phyloP scores from a whole-genome alignment of 2,888 invertebrate genomes.

The Vandiemenella viatica region DNA sequence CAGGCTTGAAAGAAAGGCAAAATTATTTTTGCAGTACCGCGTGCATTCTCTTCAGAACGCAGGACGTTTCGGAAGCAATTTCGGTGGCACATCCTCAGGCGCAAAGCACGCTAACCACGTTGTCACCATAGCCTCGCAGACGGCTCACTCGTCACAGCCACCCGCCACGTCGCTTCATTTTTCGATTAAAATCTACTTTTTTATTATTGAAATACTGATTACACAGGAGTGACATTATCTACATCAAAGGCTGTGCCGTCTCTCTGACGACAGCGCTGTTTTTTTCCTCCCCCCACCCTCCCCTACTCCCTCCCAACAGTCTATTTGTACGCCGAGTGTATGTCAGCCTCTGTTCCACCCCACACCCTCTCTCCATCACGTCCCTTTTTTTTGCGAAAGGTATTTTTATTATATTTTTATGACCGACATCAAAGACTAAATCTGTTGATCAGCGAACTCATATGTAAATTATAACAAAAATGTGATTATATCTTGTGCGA shows the following conservation, averaged over 20 bases:
- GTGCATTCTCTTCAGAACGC: too few species aligned
- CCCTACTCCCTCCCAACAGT: too few species aligned
- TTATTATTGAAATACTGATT: conserved; percentile 3
- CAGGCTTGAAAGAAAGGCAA: too few species aligned
- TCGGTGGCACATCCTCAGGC: too few species aligned
- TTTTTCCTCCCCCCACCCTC: not conserved
- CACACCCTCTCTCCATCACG: too few species aligned
- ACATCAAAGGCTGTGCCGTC: not conserved
- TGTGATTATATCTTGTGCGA: conserved; percentile 11
- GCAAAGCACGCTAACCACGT: too few species aligned
- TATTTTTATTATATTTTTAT: not conserved
- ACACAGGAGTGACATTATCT: conserved; percentile 1
- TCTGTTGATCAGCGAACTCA: conserved; percentile 12
- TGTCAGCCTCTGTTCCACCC: too few species aligned
- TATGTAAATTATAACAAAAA: conserved; percentile 15
- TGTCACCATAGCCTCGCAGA: too few species aligned
- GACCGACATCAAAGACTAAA: conserved; percentile 4
- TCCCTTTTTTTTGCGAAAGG: not conserved
- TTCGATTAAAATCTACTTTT: not conserved
- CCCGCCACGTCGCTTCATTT: not conserved
- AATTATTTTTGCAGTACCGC: too few species aligned
- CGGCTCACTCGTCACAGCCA: too few species aligned
- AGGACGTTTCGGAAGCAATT: too few species aligned
- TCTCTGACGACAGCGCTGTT: not conserved
- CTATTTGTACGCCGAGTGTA: too few species aligned